phyloP scores from a whole-genome alignment of 2,888 invertebrate genomes.

The Temnothorax unifasciatus region DNA sequence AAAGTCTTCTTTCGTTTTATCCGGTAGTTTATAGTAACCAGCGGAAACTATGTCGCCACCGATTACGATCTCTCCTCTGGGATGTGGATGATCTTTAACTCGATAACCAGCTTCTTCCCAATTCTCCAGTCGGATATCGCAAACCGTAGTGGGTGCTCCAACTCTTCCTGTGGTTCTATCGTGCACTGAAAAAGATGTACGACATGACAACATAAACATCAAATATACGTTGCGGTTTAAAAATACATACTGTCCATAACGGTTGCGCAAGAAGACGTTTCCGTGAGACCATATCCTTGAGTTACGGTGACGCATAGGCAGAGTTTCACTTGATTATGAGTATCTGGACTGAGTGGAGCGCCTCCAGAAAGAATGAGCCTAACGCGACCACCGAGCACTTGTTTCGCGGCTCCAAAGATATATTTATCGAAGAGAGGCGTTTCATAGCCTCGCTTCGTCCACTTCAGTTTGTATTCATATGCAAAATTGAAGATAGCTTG shows the following conservation, averaged over 20 bases:
- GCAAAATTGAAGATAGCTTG: slow-evolving; percentile 97
- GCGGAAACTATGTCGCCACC: slow-evolving; percentile 96
- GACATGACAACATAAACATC: background rate
- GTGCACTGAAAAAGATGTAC: slow-evolving; percentile 77
- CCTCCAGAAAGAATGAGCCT: slow-evolving; percentile 97
- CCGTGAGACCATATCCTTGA: slow-evolving; percentile 98
- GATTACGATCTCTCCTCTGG: slow-evolving; percentile 94
- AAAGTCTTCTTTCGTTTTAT: slow-evolving; percentile 96
- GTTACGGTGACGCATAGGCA: slow-evolving; percentile 96
- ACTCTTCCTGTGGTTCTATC: slow-evolving; percentile 94
- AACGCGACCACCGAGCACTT: slow-evolving; percentile 95
- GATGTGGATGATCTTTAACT: slow-evolving; percentile 94
- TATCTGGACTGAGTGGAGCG: slow-evolving; percentile 97
- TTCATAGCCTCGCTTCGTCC: slow-evolving; percentile 93
- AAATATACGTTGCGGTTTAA: background rate
- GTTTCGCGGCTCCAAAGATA: slow-evolving; percentile 88
- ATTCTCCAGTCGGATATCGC: slow-evolving; percentile 94
- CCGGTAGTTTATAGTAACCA: slow-evolving; percentile 97
- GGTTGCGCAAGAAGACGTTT: slow-evolving; percentile 97
- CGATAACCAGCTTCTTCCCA: slow-evolving; percentile 98
- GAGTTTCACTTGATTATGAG: slow-evolving; percentile 96
- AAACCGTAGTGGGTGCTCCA: slow-evolving; percentile 94
- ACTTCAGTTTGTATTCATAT: slow-evolving; percentile 96
- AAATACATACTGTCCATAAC: slow-evolving; percentile 91
- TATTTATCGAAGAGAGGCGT: slow-evolving; percentile 92